These are phyloP conservation scores for Candoia aspera DNA, from an alignment of 2,113 vertebrate species.

Conservation along the genomic window DNA sequence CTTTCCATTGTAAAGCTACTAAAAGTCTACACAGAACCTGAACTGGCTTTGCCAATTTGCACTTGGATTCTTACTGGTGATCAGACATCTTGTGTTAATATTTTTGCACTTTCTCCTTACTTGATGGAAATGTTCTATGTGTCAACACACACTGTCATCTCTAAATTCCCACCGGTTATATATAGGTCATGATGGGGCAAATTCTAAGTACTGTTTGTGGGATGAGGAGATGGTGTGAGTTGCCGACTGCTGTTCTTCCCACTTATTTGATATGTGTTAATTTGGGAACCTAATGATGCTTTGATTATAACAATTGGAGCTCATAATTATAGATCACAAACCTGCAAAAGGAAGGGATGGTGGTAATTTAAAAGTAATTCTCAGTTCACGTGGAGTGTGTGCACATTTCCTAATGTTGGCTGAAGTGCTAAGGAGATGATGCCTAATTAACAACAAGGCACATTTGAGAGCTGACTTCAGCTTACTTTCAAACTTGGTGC, in stretches of 20 bases:
- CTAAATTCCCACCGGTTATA: background rate
- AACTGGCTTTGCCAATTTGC: background rate
- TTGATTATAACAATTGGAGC: slow-evolving; percentile 25
- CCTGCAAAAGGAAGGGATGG: slow-evolving; percentile 19
- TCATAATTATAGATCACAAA: slow-evolving; percentile 10
- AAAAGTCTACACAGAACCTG: background rate
- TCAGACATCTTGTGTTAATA: background rate
- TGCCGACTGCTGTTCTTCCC: background rate
- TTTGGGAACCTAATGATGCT: slow-evolving; percentile 28
- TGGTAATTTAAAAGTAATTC: slow-evolving; percentile 27
- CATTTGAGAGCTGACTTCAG: background rate
- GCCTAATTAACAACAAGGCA: slow-evolving; percentile 19
- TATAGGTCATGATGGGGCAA: background rate
- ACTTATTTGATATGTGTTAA: slow-evolving; percentile 18
- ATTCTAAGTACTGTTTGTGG: background rate
- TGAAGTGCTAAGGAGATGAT: background rate
- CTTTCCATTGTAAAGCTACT: background rate
- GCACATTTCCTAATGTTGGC: slow-evolving; percentile 4
- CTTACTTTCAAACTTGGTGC: background rate
- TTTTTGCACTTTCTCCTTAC: background rate
- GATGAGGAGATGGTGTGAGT: background rate
- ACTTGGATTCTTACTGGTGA: background rate
- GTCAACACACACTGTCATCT: background rate
- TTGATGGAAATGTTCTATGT: background rate
- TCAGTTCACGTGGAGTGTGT: slow-evolving; percentile 4